Conservation (phyloP, 2,113 vertebrate genomes). For the Larimichthys polyactis region DNA sequence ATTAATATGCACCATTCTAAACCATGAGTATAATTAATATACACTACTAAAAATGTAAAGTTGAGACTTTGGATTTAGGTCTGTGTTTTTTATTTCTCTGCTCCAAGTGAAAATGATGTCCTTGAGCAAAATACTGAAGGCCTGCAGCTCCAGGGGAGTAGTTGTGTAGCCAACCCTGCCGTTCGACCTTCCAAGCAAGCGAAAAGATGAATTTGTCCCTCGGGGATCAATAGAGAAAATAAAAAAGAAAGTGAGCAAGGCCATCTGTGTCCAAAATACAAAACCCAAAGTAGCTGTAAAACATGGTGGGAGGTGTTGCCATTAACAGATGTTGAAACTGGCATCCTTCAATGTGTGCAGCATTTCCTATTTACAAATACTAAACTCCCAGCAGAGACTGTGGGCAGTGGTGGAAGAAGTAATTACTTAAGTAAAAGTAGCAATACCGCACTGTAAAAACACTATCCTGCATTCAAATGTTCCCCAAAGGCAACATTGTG, state of each 20-base stretch:
- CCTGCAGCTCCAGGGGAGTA: constrained; percentile 52
- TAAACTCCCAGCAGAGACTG: background rate
- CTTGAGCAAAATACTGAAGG: constrained; percentile 40
- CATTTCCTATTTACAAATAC: constrained; percentile 15
- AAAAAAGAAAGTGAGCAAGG: constrained; percentile 45
- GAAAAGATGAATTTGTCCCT: constrained; percentile 61
- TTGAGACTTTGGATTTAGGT: background rate
- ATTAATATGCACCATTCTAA: background rate
- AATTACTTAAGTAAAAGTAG: background rate
- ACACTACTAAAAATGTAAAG: background rate
- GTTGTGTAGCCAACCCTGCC: constrained; percentile 43
- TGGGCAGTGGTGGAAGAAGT: background rate
- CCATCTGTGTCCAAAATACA: constrained; percentile 45
- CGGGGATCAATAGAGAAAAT: constrained; percentile 60
- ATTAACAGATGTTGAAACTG: constrained; percentile 34
- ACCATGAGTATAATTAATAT: background rate
- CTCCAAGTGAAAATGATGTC: constrained; percentile 34
- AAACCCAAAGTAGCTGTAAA: constrained; percentile 48
- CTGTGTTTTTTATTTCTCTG: constrained; percentile 17
- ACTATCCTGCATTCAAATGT: too few relatives aligned
- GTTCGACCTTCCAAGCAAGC: constrained; percentile 63
- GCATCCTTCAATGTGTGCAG: constrained; percentile 12
- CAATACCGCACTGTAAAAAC: background rate
- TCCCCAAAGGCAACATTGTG: too few relatives aligned
- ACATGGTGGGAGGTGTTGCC: constrained; percentile 35